Conservation (phyloP, 2,888 invertebrate species). For the Tachina grossa region DNA sequence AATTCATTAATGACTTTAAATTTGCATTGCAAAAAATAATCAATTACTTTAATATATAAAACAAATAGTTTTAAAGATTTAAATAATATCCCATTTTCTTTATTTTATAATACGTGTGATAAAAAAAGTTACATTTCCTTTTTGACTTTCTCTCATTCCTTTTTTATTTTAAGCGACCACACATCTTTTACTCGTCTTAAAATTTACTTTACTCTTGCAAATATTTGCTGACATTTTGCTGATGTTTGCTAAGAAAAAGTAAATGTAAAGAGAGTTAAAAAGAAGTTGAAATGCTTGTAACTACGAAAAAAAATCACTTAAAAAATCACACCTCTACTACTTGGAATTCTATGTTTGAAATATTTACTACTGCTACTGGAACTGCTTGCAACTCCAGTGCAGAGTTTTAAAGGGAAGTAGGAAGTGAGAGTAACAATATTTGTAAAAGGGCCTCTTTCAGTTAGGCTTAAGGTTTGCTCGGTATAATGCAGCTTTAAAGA, state of each 20-base stretch:
- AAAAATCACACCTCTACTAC: constrained; percentile 40
- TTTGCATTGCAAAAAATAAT: too few relatives aligned
- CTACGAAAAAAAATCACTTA: constrained; percentile 30
- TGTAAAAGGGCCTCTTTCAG: neutral
- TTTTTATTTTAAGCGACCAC: neutral
- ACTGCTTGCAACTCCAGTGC: constrained; percentile 14
- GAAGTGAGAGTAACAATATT: neutral
- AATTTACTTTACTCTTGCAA: constrained; percentile 33
- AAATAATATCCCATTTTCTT: neutral
- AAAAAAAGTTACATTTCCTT: constrained; percentile 4
- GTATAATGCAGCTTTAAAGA: neutral
- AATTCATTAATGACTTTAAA: too few relatives aligned
- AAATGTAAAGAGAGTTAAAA: too few relatives aligned
- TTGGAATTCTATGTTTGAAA: constrained; percentile 26
- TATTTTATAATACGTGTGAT: neutral
- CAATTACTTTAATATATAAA: too few relatives aligned
- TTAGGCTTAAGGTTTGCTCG: neutral
- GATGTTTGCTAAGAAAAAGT: constrained; percentile 34
- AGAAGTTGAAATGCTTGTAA: neutral
- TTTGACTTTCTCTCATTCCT: neutral
- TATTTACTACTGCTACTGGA: neutral
- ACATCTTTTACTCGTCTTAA: constrained; percentile 37
- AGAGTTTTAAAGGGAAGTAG: neutral
- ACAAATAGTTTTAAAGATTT: too few relatives aligned
- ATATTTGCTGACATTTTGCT: constrained; percentile 58